These are phyloP conservation scores for Catharus bicknelli DNA, from an alignment of 2,113 vertebrate species.

Conservation along the genomic window DNA sequence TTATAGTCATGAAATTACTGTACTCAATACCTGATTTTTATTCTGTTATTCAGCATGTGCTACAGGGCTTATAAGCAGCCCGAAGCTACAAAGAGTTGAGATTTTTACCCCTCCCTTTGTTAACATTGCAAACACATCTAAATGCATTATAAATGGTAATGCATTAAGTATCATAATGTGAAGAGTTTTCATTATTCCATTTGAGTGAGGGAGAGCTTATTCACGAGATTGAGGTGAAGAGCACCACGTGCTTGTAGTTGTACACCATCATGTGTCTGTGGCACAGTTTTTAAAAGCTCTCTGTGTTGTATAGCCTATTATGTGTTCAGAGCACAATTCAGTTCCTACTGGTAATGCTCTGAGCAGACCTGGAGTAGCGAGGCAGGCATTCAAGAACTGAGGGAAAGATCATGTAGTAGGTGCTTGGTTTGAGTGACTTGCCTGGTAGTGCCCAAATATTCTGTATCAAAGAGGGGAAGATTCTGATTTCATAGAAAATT, in stretches of 20 bases:
- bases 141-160: not conserved
- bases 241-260: not conserved
- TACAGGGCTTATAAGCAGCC: not conserved
- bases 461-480: not conserved
- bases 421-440: not conserved
- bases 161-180: not conserved
- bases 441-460: not conserved
- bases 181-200: not conserved
- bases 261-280: not conserved
- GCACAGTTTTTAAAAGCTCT: constrained; percentile 11
- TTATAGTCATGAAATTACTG: too few species aligned
- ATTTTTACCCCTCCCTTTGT: not conserved
- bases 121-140: not conserved
- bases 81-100: not conserved
- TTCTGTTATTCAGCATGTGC: not conserved
- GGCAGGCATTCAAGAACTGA: not conserved
- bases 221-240: not conserved
- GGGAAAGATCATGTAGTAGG: not conserved
- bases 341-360: not conserved
- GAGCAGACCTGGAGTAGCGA: not conserved
- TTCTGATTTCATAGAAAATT: not conserved
- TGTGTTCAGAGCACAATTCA: not conserved
- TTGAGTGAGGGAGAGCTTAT: not conserved
- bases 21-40: not conserved
- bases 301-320: not conserved